These are phyloP conservation scores for Synergus japonicus DNA, from an alignment of 2,888 invertebrate genomes.

Conservation along the genomic window DNA sequence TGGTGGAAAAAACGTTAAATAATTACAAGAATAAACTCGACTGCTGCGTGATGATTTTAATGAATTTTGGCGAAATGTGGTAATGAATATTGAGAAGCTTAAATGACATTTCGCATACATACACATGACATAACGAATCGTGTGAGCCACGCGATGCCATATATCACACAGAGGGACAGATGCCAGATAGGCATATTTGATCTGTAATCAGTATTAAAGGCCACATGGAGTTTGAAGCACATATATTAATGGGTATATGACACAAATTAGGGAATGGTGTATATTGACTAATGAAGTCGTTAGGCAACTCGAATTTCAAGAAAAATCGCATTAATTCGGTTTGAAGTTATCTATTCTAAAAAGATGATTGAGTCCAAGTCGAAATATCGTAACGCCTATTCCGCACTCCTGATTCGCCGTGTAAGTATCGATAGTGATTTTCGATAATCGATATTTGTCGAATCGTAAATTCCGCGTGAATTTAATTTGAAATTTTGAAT, in stretches of 20 bases:
- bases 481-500: no score
- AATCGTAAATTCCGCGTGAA: no score
- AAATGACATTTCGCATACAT: slow-evolving; percentile 44
- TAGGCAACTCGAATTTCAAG: slow-evolving; percentile 3
- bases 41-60: slow-evolving; percentile 17
- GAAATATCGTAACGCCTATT: no score
- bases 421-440: no score
- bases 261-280: slow-evolving; percentile 49
- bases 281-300: slow-evolving; percentile 47
- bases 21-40: slow-evolving; percentile 9
- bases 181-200: slow-evolving; percentile 62
- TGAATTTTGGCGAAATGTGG: slow-evolving; percentile 13
- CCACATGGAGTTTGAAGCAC: slow-evolving; percentile 58
- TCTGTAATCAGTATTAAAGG: slow-evolving; percentile 65
- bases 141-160: slow-evolving; percentile 55
- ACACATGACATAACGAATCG: slow-evolving; percentile 52
- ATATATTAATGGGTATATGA: slow-evolving; percentile 61
- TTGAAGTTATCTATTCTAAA: no score
- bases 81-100: slow-evolving; percentile 38
- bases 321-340: not conserved
- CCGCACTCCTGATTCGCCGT: no score
- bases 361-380: no score
- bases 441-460: no score
- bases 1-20: not conserved
- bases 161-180: slow-evolving; percentile 51